Base-by-base conservation (phyloP, 1,140 invertebrate species). In the Drosophila insularis region DNA sequence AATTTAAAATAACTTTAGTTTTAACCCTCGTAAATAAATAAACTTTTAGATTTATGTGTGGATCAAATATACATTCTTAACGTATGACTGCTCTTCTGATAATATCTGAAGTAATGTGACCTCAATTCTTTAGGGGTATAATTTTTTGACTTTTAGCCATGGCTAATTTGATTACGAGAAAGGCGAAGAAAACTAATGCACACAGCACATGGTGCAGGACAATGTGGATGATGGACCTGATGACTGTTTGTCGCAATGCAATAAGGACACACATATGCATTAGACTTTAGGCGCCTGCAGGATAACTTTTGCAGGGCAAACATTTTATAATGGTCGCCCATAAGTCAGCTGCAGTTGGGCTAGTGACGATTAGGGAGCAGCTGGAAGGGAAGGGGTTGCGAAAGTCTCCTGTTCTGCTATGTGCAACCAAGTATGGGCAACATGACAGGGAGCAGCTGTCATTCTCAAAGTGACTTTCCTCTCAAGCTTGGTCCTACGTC, bases 281-380 rank as follows among this genome's bases (percentile, higher is more conserved):
- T 54, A 66, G 35, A 65, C 53, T 56, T 32, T 54, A 21, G 43
- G 43, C 27, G 50, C 23, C 31, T 54, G 50, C 46, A 64, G 63
- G 14, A 37, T 37, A 58, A 58, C 63, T 56, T 66, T 87, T 89
- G 84, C 87, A 82, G 76, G 84, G 74, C 82, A 78, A 87, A 87
- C 81, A 87, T 86, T 86, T 86, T 87, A 86, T 86, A 81, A 86
- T 77, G 66, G 71, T 71, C 73, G 61, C 61, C 66, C 74, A 77
- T 77, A 77, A 77, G 66, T 77, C 74, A 77, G 74, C 37, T 31
- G 40, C 60, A 60, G 32, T 37, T 43, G 40, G 13, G 19, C 14
- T 8, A 53, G 19, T 11, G 23, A 17, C 10, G 21, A 8, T 27
- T 50, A 4, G 19, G 14, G 27, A 39, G 23, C n/a, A 17, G 14